Percentiles rank a stretch among this genome's conserved stretches.
Conservation (phyloP, 1,140 invertebrate species). For the Neodiprion lecontei region DNA sequence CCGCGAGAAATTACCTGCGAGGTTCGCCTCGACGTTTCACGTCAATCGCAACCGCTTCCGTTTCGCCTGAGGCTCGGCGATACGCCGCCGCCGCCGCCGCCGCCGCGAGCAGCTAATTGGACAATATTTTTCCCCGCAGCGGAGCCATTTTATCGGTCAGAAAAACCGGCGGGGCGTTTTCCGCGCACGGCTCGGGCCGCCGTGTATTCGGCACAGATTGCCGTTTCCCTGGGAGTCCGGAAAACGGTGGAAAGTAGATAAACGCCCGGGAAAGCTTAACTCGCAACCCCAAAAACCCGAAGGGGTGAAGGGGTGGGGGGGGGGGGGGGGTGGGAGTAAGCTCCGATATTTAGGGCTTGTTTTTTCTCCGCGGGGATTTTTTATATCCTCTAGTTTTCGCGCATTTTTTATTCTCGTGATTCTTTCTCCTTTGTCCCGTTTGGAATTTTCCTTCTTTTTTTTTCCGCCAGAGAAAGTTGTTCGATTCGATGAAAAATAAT, state of each 20-base stretch:
- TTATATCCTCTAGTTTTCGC: constrained; percentile 32
- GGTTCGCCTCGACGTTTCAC: too few relatives aligned
- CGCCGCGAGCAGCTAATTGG: neutral
- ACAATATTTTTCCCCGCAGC: neutral
- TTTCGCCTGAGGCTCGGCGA: neutral
- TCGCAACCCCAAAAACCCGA: constrained; percentile 27
- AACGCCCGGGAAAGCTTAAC: constrained; percentile 42
- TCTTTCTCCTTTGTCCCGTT: too few relatives aligned
- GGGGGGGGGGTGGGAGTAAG: constrained; percentile 25
- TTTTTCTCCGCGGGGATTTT: constrained; percentile 34
- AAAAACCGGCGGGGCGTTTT: neutral
- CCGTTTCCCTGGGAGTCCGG: constrained; percentile 17
- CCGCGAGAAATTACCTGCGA: too few relatives aligned
- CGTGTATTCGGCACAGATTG: constrained; percentile 35
- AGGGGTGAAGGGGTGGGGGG: too few relatives aligned
- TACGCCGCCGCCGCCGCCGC: neutral
- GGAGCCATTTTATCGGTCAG: neutral
- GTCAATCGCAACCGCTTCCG: neutral
- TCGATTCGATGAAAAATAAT: too few relatives aligned
- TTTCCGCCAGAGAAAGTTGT: neutral
- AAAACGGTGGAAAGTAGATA: constrained; percentile 39
- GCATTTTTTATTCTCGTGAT: too few relatives aligned
- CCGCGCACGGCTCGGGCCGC: neutral
- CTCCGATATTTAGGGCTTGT: constrained; percentile 43
- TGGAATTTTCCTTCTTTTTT: neutral